Conservation (phyloP, 2,888 invertebrate genomes). For the Sinhomidia bicolor region DNA sequence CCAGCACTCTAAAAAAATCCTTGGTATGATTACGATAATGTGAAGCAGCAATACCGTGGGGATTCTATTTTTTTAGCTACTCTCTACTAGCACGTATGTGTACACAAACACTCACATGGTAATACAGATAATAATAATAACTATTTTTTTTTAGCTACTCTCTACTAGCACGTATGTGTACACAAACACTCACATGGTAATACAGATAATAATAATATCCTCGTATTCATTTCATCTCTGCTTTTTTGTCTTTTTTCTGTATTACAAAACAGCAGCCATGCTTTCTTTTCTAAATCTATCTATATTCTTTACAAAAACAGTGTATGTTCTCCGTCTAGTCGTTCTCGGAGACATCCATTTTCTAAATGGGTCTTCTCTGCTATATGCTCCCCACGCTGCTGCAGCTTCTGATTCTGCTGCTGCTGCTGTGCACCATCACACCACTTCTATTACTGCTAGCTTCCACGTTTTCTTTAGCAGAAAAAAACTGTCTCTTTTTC, state of each 20-base stretch:
- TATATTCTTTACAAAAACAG: no score
- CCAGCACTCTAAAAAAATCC: background rate
- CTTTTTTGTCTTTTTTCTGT: background rate
- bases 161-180: no score
- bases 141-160: no score
- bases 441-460: background rate
- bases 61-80: background rate
- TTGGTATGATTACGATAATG: background rate
- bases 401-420: no score
- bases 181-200: no score
- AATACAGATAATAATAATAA: no score
- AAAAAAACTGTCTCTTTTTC: constrained; percentile 32
- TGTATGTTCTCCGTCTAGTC: background rate
- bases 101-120: background rate
- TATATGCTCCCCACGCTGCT: background rate
- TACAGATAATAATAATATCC: no score
- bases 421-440: no score
- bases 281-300: no score
- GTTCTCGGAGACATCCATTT: constrained; percentile 15
- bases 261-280: no score
- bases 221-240: constrained; percentile 2
- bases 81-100: no score
- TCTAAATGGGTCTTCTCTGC: constrained; percentile 22
- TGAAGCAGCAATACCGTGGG: background rate
- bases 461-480: background rate